Base-by-base conservation (phyloP, 1,140 invertebrate genomes). In the Brachionus rubens region DNA sequence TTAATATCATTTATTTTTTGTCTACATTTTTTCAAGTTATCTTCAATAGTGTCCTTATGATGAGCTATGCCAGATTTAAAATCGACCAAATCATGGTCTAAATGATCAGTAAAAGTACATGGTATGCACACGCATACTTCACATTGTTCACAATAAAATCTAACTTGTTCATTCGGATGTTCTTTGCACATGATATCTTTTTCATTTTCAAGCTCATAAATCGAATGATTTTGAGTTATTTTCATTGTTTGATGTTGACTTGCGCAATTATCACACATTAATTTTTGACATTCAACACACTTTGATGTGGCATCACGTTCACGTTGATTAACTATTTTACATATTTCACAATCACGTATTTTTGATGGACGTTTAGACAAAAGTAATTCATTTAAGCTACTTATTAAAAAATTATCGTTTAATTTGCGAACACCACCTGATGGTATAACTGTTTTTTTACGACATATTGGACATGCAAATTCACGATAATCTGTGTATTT, bases 341-440 rank as follows among this genome's bases (percentile, higher is more conserved):
- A 85, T 48, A 85, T 84, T 77, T 85, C 84, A 77, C 84, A 85
- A 78, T 84, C 77, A 81, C 83, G 78, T 1, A 47, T 76, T 47
- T 62, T 46, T 3, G 40, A 62, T n/a, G 40, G 54, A 2, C 54
- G 16, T 50, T 62, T 76, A 5, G 40, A 54, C 10, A 47, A 79
- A 19, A 86, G 80, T 16, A 85, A 78, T 75, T 85, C 84, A 21
- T 80, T 80, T n/a, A 86, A 78, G 78, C 81, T 83, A 36, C 82
- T 82, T n/a, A 86, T 82, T 52, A 86, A 79, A 78, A 86, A 86
- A 78, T 86, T 86, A 78, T 86, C 85, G 4, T 83, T 84, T 75
- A 86, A 80, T 78, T 84, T 85, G 76, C 83, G 83, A 1, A 85
- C 85, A 21, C 85, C 85, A 14, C 84, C 84, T 72, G 84, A 78